phyloP scores from a whole-genome alignment of 2,797 vertebrate species.

The Allenopithecus nigroviridis region DNA sequence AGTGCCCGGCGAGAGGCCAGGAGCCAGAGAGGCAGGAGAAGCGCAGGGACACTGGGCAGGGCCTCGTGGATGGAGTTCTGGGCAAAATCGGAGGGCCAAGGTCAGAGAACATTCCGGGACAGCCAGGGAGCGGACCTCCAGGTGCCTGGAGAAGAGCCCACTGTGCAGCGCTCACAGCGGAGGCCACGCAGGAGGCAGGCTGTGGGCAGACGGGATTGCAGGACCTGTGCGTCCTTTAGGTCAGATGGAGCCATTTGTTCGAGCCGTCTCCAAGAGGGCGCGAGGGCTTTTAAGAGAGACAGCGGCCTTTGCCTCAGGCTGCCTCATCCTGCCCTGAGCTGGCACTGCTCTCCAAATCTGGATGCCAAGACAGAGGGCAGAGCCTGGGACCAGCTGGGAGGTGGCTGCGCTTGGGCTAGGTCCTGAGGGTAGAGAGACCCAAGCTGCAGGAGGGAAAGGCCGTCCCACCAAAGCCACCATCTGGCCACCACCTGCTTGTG shows the following conservation, averaged over 20 bases:
- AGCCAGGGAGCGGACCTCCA: neutral
- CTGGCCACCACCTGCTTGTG: neutral
- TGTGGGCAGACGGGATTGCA: neutral
- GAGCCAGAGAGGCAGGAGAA: neutral
- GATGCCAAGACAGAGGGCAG: neutral
- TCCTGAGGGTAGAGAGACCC: neutral
- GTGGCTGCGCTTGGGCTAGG: neutral
- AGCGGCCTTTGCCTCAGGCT: neutral
- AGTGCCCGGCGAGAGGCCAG: neutral
- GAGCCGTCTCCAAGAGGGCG: neutral
- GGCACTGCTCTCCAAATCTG: neutral
- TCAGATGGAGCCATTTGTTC: neutral
- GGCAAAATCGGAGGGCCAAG: neutral
- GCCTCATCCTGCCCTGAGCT: neutral
- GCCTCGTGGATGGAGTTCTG: neutral
- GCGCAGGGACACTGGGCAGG: fast-evolving
- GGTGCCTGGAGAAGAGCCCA: neutral
- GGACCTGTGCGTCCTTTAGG: too few species aligned
- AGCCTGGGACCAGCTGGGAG: neutral
- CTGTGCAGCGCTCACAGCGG: fast-evolving
- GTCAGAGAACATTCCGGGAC: neutral
- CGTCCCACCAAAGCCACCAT: neutral
- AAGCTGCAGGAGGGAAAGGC: neutral
- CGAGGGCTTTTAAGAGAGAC: neutral
- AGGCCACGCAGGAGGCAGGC: neutral